These are phyloP conservation scores for Aulostomus chinensis DNA, from an alignment of 2,797 vertebrate species.

Conservation along the genomic window DNA sequence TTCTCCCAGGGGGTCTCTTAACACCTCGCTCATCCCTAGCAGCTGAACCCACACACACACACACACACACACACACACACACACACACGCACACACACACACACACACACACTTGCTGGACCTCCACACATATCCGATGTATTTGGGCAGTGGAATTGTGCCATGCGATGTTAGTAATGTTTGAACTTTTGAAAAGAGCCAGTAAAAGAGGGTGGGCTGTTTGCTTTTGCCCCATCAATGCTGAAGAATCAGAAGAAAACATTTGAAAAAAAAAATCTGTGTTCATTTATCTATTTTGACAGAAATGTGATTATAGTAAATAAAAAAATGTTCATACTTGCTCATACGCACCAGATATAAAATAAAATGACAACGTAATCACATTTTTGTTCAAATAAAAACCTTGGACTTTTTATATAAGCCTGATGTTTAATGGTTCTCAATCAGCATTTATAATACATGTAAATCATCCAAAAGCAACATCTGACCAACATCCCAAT, in stretches of 20 bases:
- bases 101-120: constrained; percentile 4
- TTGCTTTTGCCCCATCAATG: constrained; percentile 14
- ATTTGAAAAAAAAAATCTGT: not conserved
- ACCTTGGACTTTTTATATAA: too few species aligned
- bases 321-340: not conserved
- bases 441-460: too few species aligned
- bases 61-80: constrained; percentile 8
- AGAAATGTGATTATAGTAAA: not conserved
- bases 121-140: constrained; percentile 12
- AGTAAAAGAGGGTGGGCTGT: not conserved
- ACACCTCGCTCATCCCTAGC: constrained; percentile 39
- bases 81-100: not conserved
- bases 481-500: too few species aligned
- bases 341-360: too few species aligned
- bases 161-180: constrained; percentile 14
- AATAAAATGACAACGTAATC: too few species aligned
- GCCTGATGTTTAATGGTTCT: too few species aligned
- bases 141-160: constrained; percentile 15
- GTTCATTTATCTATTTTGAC: not conserved
- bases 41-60: constrained; percentile 21
- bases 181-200: too few species aligned
- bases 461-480: too few species aligned
- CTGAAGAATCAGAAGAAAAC: too few species aligned
- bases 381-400: too few species aligned
- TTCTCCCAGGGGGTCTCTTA: constrained; percentile 35